Conservation (phyloP, 2,113 vertebrate species). For the Willisornis vidua region DNA sequence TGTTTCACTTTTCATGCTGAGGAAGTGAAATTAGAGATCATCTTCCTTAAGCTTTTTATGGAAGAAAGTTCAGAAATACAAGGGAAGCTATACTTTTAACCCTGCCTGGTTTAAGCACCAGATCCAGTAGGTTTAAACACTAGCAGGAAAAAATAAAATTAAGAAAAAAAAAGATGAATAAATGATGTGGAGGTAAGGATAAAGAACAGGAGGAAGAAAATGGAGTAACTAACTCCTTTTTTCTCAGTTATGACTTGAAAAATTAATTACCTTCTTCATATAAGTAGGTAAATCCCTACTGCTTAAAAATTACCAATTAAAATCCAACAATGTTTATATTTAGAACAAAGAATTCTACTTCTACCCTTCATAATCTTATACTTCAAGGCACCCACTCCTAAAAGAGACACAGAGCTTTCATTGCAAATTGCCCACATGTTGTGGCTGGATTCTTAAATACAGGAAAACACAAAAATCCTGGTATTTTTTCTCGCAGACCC, state of each 20-base stretch:
- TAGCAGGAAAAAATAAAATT: background rate
- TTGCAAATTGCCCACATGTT: background rate
- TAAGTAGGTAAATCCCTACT: background rate
- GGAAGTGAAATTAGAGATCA: conserved; percentile 61
- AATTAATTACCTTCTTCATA: background rate
- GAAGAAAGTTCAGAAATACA: conserved; percentile 34
- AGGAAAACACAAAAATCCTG: background rate
- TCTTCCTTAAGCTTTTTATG: conserved; percentile 43
- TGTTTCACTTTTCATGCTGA: conserved; percentile 62
- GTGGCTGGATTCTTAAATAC: background rate
- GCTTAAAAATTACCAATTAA: background rate
- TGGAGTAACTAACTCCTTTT: background rate
- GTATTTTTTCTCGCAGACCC: background rate
- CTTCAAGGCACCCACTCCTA: background rate
- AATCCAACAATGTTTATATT: background rate
- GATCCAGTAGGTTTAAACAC: background rate
- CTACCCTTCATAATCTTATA: background rate
- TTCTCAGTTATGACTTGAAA: background rate
- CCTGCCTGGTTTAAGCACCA: background rate
- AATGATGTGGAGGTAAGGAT: fast-evolving
- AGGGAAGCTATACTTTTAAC: background rate
- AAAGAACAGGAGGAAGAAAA: background rate
- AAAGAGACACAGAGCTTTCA: background rate
- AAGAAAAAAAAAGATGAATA: background rate
- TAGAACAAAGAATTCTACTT: background rate